phyloP scores from a whole-genome alignment of 1,140 invertebrate genomes.

The Apis florea region DNA sequence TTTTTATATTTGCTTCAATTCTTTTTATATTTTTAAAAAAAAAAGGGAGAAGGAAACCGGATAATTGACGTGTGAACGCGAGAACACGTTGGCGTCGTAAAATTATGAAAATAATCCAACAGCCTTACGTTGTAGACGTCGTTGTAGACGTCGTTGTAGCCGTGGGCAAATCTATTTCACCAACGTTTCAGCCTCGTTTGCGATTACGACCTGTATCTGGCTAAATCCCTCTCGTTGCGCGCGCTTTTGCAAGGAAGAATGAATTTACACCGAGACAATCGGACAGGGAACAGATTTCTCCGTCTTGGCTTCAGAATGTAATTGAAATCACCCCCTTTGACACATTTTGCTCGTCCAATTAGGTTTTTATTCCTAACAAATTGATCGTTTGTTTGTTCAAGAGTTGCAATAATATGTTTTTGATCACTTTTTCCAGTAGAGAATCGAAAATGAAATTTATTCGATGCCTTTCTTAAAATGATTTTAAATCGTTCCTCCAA shows the following conservation, averaged over 20 bases:
- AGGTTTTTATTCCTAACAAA: not conserved
- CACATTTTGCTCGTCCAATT: not conserved
- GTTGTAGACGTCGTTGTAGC: too few species aligned
- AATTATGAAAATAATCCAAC: not conserved
- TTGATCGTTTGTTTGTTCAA: not conserved
- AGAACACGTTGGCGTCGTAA: not conserved
- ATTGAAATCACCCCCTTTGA: slow-evolving; percentile 28
- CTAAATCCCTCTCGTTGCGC: not conserved
- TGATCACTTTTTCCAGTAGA: too few species aligned
- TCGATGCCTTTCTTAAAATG: too few species aligned
- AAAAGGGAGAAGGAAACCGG: too few species aligned
- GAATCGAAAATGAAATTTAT: too few species aligned
- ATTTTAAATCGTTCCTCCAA: too few species aligned
- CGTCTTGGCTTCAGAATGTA: slow-evolving; percentile 15
- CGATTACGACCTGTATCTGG: slow-evolving; percentile 23
- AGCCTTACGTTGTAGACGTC: not conserved
- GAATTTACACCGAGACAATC: slow-evolving; percentile 39
- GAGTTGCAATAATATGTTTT: too few species aligned
- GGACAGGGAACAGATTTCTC: slow-evolving; percentile 40
- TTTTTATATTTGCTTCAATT: too few species aligned
- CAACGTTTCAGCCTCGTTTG: slow-evolving; percentile 12
- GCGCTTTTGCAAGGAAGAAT: slow-evolving; percentile 17
- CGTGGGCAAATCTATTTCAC: not conserved
- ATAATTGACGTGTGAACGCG: too few species aligned
- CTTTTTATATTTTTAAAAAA: too few species aligned